phyloP scores from a whole-genome alignment of 2,797 vertebrate genomes.

The Dendrocincla tyrannina region DNA sequence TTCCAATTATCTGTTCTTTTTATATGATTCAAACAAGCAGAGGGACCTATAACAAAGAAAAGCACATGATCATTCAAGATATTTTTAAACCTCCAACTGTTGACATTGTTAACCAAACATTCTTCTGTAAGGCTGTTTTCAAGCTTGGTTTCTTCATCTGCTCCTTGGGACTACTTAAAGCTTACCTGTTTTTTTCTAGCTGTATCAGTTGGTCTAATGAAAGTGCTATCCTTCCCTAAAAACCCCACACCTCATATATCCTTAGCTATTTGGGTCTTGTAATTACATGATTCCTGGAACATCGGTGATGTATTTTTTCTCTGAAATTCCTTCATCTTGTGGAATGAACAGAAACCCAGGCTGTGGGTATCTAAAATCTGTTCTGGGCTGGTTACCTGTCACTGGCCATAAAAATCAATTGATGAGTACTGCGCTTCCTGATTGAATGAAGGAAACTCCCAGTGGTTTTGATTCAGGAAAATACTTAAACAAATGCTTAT shows the following conservation, averaged over 20 bases:
- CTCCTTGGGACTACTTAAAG: background rate
- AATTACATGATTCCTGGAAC: background rate
- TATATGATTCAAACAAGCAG: conserved; percentile 68
- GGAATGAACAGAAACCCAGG: background rate
- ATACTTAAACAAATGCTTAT: conserved; percentile 2
- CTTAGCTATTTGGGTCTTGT: background rate
- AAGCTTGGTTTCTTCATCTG: background rate
- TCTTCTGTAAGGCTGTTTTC: background rate
- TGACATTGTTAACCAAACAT: conserved; percentile 7
- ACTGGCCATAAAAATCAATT: background rate
- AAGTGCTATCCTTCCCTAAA: background rate
- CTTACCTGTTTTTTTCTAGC: background rate
- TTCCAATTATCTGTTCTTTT: conserved; percentile 40
- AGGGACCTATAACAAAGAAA: conserved; percentile 76
- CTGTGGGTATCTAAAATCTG: background rate
- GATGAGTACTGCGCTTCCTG: background rate
- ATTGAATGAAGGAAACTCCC: background rate
- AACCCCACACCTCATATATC: background rate
- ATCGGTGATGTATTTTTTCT: background rate
- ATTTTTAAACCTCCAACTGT: background rate
- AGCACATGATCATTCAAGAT: conserved; percentile 28
- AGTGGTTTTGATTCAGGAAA: background rate
- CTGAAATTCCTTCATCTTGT: background rate
- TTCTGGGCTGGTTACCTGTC: background rate
- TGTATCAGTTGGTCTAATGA: background rate